phyloP scores from a whole-genome alignment of 2,113 vertebrate genomes.

The Ia io region DNA sequence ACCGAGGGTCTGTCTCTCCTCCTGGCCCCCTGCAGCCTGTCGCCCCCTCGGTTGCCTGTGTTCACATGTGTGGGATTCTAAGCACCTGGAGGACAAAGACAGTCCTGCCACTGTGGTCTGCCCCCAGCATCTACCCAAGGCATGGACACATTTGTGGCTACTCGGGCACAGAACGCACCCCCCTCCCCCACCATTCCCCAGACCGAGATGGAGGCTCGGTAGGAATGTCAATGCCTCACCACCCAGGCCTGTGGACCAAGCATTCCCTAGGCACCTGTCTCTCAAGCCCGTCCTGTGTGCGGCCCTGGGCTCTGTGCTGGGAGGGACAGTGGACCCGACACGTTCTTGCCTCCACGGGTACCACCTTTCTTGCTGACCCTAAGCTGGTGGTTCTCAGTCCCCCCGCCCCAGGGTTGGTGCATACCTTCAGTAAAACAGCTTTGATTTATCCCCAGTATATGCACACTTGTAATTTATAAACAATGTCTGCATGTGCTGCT shows the following conservation, averaged over 20 bases:
- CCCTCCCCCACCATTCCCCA: accelerated
- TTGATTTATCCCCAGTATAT: accelerated
- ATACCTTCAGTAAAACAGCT: background rate
- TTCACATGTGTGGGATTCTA: background rate
- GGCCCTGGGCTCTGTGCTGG: background rate
- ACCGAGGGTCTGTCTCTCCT: background rate
- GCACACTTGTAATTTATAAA: background rate
- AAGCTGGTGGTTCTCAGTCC: background rate
- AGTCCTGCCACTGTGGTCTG: background rate
- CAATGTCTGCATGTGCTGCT: accelerated
- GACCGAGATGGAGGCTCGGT: too few relatives aligned
- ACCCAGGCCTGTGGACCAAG: accelerated
- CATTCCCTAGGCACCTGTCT: background rate
- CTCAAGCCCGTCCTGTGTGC: accelerated
- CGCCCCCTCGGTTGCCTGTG: background rate
- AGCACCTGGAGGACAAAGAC: background rate
- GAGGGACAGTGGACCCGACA: background rate
- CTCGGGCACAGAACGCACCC: accelerated
- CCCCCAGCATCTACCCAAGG: accelerated
- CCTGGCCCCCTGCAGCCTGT: background rate
- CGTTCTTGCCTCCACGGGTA: background rate
- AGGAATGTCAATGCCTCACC: background rate
- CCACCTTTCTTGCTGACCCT: background rate
- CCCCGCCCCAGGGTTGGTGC: too few relatives aligned
- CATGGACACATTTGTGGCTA: background rate